phyloP scores from a whole-genome alignment of 2,113 vertebrate genomes.

The Phylloscopus trochiloides region DNA sequence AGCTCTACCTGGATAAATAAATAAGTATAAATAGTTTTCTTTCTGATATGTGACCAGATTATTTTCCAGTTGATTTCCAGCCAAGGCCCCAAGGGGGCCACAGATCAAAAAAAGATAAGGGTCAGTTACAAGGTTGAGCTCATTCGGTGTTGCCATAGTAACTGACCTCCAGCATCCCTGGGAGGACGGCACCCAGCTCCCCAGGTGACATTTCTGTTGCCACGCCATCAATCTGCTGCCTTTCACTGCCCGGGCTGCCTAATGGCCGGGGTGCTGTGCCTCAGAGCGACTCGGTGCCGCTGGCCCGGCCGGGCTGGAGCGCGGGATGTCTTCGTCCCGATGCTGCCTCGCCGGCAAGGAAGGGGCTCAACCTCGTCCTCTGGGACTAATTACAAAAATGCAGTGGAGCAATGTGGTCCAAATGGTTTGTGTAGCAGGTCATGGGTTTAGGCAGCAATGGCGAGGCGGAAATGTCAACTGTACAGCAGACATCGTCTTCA shows the following conservation, averaged over 20 bases:
- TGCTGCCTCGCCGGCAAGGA: neutral
- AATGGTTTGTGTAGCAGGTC: neutral
- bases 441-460: neutral
- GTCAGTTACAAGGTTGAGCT: constrained; percentile 93
- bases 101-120: constrained; percentile 90
- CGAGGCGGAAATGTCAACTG: neutral
- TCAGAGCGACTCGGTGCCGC: constrained; percentile 22
- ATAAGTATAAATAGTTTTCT: constrained; percentile 81
- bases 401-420: neutral
- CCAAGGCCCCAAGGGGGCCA: constrained; percentile 80
- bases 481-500: rapidly evolving
- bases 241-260: constrained; percentile 71
- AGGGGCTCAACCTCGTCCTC: constrained; percentile 61
- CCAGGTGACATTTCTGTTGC: constrained; percentile 81
- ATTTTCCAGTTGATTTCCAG: constrained; percentile 86
- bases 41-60: constrained; percentile 82
- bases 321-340: rapidly evolving
- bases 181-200: constrained; percentile 86
- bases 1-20: constrained; percentile 70
- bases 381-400: constrained; percentile 74
- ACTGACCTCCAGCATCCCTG: constrained; percentile 94
- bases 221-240: constrained; percentile 83
- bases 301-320: neutral
- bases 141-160: constrained; percentile 90
- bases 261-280: constrained; percentile 56